Evolutionary conservation across 2,888 invertebrate genomes (phyloP).

Genomic region (Mycogona germanica): DNA sequence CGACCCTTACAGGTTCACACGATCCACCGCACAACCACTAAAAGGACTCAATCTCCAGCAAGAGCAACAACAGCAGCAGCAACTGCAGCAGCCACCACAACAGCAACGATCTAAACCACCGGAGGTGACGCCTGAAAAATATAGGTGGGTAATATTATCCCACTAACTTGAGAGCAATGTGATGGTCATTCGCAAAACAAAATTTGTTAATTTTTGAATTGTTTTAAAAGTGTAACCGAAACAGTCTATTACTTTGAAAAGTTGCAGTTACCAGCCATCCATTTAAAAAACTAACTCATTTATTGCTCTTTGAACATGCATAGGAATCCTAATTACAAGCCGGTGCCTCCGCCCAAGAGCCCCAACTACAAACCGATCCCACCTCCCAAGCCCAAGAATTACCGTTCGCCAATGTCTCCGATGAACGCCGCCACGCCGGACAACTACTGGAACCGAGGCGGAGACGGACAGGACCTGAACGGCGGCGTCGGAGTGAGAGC

Average conservation of each 20-base stretch:
- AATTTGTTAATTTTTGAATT: too few relatives aligned
- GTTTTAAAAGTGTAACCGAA: too few relatives aligned
- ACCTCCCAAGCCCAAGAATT: constrained; percentile 86
- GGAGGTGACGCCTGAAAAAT: constrained; percentile 15
- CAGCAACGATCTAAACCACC: neutral
- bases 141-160: too few relatives aligned
- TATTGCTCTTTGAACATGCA: neutral
- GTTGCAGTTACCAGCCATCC: too few relatives aligned
- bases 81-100: constrained; percentile 5
- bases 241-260: too few relatives aligned
- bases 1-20: constrained; percentile 50
- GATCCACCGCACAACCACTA: constrained; percentile 50
- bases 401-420: constrained; percentile 49
- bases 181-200: too few relatives aligned
- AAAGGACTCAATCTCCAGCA: constrained; percentile 24
- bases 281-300: too few relatives aligned
- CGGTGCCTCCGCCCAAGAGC: constrained; percentile 24
- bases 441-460: constrained; percentile 17
- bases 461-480: constrained; percentile 20
- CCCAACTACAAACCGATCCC: constrained; percentile 71
- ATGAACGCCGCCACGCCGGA: constrained; percentile 10
- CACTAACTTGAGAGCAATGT: too few relatives aligned
- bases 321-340: constrained; percentile 33
- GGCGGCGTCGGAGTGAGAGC: constrained; percentile 19
- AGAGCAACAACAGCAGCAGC: constrained; percentile 15